Base-by-base conservation (phyloP, 2,113 vertebrate genomes). In the Melanostigma gelatinosum region DNA sequence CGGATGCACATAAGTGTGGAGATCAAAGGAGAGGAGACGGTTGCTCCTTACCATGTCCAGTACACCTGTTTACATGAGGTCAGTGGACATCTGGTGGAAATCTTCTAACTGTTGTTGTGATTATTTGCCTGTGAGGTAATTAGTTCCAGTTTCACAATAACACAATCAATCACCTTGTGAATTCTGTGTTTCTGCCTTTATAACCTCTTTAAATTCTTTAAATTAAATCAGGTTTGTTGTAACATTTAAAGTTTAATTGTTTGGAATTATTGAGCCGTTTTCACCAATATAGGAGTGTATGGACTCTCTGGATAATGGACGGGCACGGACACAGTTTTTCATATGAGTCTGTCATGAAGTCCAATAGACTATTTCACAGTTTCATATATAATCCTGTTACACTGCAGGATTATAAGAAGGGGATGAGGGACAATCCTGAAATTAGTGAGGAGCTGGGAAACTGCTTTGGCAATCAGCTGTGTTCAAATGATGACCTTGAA, bases 41-140 rank as follows among this genome's bases (percentile, higher is more conserved):
- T 99, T 89, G 96, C 98, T 22, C 98, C 98, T 0, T 99, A 99
- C 88, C 97, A 99, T 0, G 97, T 99, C 4, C 98, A 99, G 89
- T 99, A 99, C 86, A 99, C 98, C n/a, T 99, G 98, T 84, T 94
- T 99, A 62, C 98, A 99, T 0, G 98, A 99, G 96, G 98, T 98
- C 78, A 94, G 9, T 4, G 20, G 12, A 68, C 13, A 46, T 67
- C 29, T 58, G 44, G 3, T 46, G 12, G 48, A 70, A 69, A 54
- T 46, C 22, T 74, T 64, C 12, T 29, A n/a, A 66, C 77, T 20
- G 18, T 18, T 22, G 50, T 58, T 9, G 15, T 27, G n/a, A 65
- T 77, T 71, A 71, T 72, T 80, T 77, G 8, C 29, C 57, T 55
- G 16, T 46, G 50, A 69, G 44, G 63, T 81, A 1, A 57, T 46